phyloP scores from a whole-genome alignment of 2,888 invertebrate genomes.

The Apodemia hepburni region DNA sequence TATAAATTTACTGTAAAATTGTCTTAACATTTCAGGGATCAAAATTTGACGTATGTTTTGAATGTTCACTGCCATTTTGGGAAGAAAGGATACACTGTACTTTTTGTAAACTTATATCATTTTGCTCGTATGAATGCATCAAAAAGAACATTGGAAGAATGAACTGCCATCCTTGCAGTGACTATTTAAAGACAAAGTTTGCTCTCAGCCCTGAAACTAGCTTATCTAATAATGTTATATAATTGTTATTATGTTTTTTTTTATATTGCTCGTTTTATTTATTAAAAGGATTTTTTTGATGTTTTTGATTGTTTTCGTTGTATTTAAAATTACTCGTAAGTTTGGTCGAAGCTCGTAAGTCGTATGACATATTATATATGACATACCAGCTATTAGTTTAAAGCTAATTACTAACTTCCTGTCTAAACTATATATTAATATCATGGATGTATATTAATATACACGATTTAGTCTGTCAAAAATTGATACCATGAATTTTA shows the following conservation, averaged over 20 bases:
- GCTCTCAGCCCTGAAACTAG: background rate
- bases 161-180: conserved; percentile 58
- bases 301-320: conserved; percentile 45
- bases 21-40: conserved; percentile 38
- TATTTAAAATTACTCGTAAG: too few relatives aligned
- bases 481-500: too few relatives aligned
- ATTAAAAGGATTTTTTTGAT: conserved; percentile 25
- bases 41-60: conserved; percentile 63
- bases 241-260: background rate
- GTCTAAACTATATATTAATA: too few relatives aligned
- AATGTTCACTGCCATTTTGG: conserved; percentile 52
- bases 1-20: background rate
- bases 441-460: too few relatives aligned
- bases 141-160: conserved; percentile 42
- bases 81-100: conserved; percentile 44
- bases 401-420: too few relatives aligned
- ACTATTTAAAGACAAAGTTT: conserved; percentile 45
- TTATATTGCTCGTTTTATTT: conserved; percentile 15
- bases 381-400: too few relatives aligned
- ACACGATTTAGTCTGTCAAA: too few relatives aligned
- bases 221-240: background rate
- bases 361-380: too few relatives aligned
- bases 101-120: conserved; percentile 51
- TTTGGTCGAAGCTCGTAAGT: too few relatives aligned
- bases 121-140: conserved; percentile 56